Evolutionary conservation across 2,113 vertebrate genomes (phyloP), one percentile per base, ranked within the genome.

Genomic region (Prionailurus bengalensis): DNA sequence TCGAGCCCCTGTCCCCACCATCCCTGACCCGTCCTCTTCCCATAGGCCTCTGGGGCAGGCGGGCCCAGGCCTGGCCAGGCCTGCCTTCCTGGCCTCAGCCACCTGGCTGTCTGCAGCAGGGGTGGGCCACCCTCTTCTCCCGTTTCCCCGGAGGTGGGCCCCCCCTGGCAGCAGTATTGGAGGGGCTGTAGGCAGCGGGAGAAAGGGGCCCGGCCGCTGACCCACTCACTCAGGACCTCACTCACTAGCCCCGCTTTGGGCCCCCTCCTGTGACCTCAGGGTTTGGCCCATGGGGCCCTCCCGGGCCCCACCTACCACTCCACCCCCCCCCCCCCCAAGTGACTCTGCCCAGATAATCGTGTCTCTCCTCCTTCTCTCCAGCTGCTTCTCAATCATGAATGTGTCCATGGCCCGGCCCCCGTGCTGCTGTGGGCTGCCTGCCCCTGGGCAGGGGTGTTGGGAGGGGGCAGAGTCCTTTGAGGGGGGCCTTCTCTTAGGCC

Each of bases 1-100:
- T 98, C 98, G 99, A 99, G 99, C 99, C 99, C 99, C 99, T 98
- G 99, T 99, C 99, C 98, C 98, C 97, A 98, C 97, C 92, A 96
- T 89, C 95, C 97, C n/a, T 92, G 94, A 95, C 97, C 97, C 5
- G 8, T 95, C 74, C 70, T 98, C 13, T 85, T 97, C 97, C 97
- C 33, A 87, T 85, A 90, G 95, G 95, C 97, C 97, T 97, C 79
- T 93, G 94, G 97, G 95, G 94, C 89, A 97, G 97, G 95, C 89
- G 33, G 96, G 97, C 97, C 61, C 48, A 94, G 94, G 95, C 82
- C 96, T 93, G 42, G 94, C 74, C 88, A 74, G 92, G 86, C 82
- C 25, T 8, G 51, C 91, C 97, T 93, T 94, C 90, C 93, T 80
- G 96, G 83, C 93, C 78, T 88, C 31, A 45, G 97, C 80, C 88